These are phyloP conservation scores for Anagrus nilaparvatae DNA, from an alignment of 1,140 invertebrate genomes.

Conservation along the genomic window DNA sequence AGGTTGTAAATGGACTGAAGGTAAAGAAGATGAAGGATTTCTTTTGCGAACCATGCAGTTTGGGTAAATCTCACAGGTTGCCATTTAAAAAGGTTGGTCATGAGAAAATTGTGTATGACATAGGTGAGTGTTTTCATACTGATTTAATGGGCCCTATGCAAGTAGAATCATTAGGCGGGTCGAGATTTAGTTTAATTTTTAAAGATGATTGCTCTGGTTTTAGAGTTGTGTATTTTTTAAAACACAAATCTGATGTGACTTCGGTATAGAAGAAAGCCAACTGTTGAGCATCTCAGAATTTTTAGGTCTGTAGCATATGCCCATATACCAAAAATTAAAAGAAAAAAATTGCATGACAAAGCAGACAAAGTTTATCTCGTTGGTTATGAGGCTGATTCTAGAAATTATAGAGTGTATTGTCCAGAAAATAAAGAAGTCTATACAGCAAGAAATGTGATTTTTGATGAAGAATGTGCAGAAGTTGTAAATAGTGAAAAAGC, in stretches of 20 bases:
- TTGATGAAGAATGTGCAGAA: conserved; percentile 24
- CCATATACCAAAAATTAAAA: too few relatives aligned
- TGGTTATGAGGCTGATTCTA: conserved; percentile 19
- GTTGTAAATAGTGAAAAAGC: too few relatives aligned
- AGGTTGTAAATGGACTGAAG: too few relatives aligned
- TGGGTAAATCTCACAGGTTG: conserved; percentile 25
- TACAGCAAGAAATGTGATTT: conserved; percentile 23
- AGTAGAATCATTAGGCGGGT: not conserved
- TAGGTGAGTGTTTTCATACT: not conserved
- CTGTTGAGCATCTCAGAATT: not conserved
- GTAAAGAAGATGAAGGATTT: too few relatives aligned
- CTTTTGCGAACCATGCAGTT: conserved; percentile 23
- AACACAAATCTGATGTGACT: not conserved
- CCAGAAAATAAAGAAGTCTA: conserved; percentile 19
- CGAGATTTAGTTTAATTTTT: not conserved
- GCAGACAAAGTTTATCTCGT: conserved; percentile 17
- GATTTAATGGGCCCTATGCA: not conserved
- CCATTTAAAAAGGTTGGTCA: conserved; percentile 27
- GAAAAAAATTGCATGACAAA: conserved; percentile 17
- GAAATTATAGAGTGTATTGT: conserved; percentile 24
- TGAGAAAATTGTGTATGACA: conserved; percentile 16
- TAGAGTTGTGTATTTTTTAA: not conserved
- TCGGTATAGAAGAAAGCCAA: not conserved
- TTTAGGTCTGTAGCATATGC: not conserved
- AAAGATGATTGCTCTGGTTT: not conserved